Base-by-base conservation (phyloP, 2,888 invertebrate genomes). In the Dicranocentrus wangi region DNA sequence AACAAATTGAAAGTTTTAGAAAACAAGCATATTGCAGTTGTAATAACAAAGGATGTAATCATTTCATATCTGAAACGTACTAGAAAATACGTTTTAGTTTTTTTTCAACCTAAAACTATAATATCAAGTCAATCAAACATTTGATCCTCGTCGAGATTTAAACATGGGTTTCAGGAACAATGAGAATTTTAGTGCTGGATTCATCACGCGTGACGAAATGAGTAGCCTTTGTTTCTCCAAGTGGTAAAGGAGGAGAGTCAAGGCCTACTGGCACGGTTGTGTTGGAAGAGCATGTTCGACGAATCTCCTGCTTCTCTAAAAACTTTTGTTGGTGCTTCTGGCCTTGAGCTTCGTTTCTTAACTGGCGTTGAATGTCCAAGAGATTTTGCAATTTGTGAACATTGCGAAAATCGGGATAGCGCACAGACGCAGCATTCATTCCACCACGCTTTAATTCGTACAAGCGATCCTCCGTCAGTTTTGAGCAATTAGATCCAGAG, bases 91-190 rank as follows among this genome's bases (percentile, higher is more conserved):
- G n/a, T n/a, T n/a, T n/a, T n/a, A n/a, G n/a, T n/a, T n/a, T n/a
- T n/a, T n/a, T n/a, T n/a, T n/a, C n/a, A n/a, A n/a, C n/a, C n/a
- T n/a, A n/a, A n/a, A n/a, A n/a, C n/a, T n/a, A n/a, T n/a, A n/a
- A n/a, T n/a, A n/a, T n/a, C n/a, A n/a, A n/a, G n/a, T n/a, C n/a
- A n/a, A n/a, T n/a, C n/a, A n/a, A n/a, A n/a, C n/a, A n/a, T n/a
- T n/a, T n/a, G n/a, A n/a, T n/a, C n/a, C n/a, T n/a, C n/a, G n/a
- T n/a, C n/a, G n/a, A n/a, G 47, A 19, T 55, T 79, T 68, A 86
- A 78, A 86, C 84, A 73, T 85, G 84, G n/a, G 86, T 86, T 82
- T 86, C 86, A 47, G 86, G 86, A 66, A 86, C 83, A 77, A 86
- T 85, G 15, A 86, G 78, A 25, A 86, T 86, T 84, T 85, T 83